Base-by-base conservation (phyloP, 2,888 invertebrate species). In the Allophyes oxyacanthae region DNA sequence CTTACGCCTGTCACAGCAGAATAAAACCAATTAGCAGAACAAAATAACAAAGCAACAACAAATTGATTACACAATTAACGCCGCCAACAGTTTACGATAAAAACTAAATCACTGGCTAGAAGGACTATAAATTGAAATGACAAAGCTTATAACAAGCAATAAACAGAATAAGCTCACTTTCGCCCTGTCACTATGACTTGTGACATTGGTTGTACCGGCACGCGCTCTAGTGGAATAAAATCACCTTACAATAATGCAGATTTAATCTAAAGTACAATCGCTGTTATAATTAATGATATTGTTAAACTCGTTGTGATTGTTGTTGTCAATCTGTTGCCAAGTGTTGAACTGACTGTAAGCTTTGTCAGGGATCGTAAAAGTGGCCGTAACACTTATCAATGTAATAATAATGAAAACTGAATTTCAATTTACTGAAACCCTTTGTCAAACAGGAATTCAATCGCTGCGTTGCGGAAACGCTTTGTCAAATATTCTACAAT, bases 121-220 rank as follows among this genome's bases (percentile, higher is more conserved):
- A 52, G 28, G 37, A 30, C 46, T n/a, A 54, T 63, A 65, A 65
- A 69, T 71, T 59, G 40, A 13, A 60, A 38, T 60, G 62, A 68
- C 65, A 65, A 53, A 32, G 44, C 56, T 61, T 42, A 67, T 48
- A 75, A 64, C 26, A 11, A 59, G 37, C 48, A 15, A 51, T 28
- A 64, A 48, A 59, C 2, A 44, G 46, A 45, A 44, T 44, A 30
- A 46, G 40, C 41, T 41, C 43, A 63, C 78, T 84, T 82, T 84
- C 77, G 79, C 72, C 43, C 40, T 52, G 72, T 79, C 73, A 77
- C 56, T 51, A 37, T 75, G 74, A 77, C 75, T 73, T 56, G 70
- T 63, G 70, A 71, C 74, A 79, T 76, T 78, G 62, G n/a, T n/a
- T 44, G 57, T 37, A 38, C 41, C 15, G 26, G 14, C 51, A 50